phyloP scores from a whole-genome alignment of 2,797 vertebrate species.

The Etheostoma nigrum region DNA sequence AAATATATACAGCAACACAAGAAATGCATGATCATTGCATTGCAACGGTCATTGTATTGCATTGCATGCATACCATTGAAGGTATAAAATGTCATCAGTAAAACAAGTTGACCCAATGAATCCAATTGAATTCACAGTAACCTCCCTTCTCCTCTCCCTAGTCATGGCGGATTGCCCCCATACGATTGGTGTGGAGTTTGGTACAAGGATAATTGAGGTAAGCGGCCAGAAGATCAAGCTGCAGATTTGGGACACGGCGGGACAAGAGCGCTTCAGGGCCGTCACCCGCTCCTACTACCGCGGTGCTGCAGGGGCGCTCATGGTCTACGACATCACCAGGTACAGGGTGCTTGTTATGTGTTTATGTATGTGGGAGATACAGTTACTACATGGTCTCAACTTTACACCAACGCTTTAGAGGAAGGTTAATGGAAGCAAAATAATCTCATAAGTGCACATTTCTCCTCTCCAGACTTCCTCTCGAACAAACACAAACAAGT shows the following conservation, averaged over 20 bases:
- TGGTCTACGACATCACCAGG: constrained; percentile 99
- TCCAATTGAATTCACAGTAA: not conserved
- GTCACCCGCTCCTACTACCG: constrained; percentile 99
- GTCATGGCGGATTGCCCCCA: constrained; percentile 99
- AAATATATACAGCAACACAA: not conserved
- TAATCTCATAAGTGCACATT: not conserved
- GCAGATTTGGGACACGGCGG: constrained; percentile 99
- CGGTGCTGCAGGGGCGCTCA: constrained; percentile 98
- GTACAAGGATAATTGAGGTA: constrained; percentile 99
- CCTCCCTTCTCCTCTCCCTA: constrained; percentile 64
- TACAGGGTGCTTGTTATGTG: constrained; percentile 62
- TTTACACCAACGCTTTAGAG: not conserved
- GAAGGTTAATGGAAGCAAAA: constrained; percentile 13
- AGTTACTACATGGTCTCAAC: not conserved
- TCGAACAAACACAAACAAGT: constrained; percentile 23
- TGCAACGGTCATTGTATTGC: too few species aligned
- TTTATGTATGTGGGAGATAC: not conserved
- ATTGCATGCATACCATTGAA: not conserved
- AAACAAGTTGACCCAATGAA: not conserved
- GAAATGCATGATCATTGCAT: not conserved
- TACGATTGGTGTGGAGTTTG: constrained; percentile 99
- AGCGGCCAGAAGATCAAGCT: constrained; percentile 99
- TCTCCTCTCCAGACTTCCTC: not conserved
- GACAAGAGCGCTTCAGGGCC: constrained; percentile 97
- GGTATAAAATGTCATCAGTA: not conserved